Evolutionary conservation across 2,113 vertebrate genomes (phyloP).

Genomic region (Coryphaenoides rupestris): DNA sequence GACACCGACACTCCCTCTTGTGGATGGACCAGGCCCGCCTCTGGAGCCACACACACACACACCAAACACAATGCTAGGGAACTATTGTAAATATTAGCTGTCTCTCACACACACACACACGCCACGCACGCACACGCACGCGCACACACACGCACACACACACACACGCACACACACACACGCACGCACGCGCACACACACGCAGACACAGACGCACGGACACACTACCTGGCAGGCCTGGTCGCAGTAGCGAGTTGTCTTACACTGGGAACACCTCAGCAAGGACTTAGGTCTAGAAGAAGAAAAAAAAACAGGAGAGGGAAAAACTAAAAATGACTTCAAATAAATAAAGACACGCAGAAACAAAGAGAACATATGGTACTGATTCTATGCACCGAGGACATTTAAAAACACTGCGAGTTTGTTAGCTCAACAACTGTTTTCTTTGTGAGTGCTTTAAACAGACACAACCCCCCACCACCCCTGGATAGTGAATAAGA

Average conservation of each 20-base stretch:
- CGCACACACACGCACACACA: not conserved
- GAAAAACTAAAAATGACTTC: no score
- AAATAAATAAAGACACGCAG: no score
- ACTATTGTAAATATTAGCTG: no score
- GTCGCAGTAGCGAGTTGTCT: slow-evolving; percentile 85
- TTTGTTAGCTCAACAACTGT: no score
- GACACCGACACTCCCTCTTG: slow-evolving; percentile 86
- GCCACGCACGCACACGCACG: no score
- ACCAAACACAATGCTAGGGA: no score
- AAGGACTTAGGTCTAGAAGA: slow-evolving; percentile 74
- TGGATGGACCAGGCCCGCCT: slow-evolving; percentile 87
- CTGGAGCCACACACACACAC: slow-evolving; percentile 60
- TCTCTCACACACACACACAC: slow-evolving; percentile 11
- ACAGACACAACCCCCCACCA: no score
- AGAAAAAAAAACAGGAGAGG: not conserved
- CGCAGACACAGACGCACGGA: not conserved
- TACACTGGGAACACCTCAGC: slow-evolving; percentile 89
- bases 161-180: not conserved
- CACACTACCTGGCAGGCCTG: slow-evolving; percentile 90
- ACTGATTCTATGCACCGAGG: no score
- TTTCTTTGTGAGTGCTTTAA: no score
- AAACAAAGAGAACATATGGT: no score
- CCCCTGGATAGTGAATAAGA: no score
- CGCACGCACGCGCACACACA: slow-evolving; percentile 1
- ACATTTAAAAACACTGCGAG: no score